These are phyloP conservation scores for Heliconius hortense DNA, from an alignment of 2,888 invertebrate species.

Conservation along the genomic window DNA sequence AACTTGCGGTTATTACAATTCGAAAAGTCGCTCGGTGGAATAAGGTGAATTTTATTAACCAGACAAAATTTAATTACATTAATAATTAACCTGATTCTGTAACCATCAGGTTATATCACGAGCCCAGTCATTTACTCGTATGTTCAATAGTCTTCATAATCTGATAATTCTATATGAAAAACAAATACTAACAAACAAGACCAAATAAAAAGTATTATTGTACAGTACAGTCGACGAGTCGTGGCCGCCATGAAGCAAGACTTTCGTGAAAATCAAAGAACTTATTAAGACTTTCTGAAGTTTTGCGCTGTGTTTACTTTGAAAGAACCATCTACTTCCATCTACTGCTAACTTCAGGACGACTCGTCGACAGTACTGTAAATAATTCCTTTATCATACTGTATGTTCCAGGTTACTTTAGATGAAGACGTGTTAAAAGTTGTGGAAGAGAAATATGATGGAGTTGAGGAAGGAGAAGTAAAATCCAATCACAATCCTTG, in stretches of 20 bases:
- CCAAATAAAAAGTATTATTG: no score
- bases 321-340: no score
- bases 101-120: neutral
- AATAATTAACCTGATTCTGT: neutral
- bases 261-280: no score
- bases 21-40: constrained; percentile 84
- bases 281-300: no score
- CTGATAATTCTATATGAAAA: no score
- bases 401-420: constrained; percentile 52
- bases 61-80: neutral
- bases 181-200: no score
- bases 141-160: neutral
- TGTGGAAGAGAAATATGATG: constrained; percentile 46
- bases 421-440: constrained; percentile 58
- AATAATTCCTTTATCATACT: neutral
- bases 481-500: constrained; percentile 52
- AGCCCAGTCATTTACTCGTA: neutral
- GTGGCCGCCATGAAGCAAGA: no score
- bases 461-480: constrained; percentile 31
- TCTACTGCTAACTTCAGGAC: neutral
- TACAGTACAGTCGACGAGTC: no score
- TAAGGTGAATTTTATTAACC: constrained; percentile 58
- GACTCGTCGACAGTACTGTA: neutral
- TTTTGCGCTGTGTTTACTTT: no score
- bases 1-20: constrained; percentile 82